These are phyloP conservation scores for Chymomyza procnemis DNA, from an alignment of 2,888 invertebrate genomes.

Conservation along the genomic window DNA sequence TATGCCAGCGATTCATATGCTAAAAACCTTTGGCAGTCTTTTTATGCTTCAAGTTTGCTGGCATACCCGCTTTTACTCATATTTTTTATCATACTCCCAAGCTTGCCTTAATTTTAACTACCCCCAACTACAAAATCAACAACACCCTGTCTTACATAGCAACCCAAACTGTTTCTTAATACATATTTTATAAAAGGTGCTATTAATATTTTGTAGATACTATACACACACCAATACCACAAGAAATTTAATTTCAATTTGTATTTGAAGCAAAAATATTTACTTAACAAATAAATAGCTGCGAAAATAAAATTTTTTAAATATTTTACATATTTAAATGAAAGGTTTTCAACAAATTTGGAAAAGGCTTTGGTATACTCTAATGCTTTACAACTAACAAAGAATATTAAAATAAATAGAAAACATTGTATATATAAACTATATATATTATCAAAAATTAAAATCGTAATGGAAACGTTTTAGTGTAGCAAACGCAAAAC, in stretches of 20 bases:
- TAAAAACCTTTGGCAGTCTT: no score
- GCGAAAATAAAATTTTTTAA: conserved; percentile 16
- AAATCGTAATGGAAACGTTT: conserved; percentile 36
- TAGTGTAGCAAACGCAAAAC: conserved; percentile 35
- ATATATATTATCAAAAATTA: background rate
- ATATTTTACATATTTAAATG: conserved; percentile 9
- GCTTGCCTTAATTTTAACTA: background rate
- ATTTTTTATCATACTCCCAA: background rate
- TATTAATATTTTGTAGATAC: conserved; percentile 57
- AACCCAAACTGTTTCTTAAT: background rate
- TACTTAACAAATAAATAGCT: background rate
- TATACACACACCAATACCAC: conserved; percentile 15
- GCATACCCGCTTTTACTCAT: no score
- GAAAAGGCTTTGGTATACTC: conserved; percentile 79
- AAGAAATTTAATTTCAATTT: conserved; percentile 22
- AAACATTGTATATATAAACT: conserved; percentile 19
- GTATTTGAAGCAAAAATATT: conserved; percentile 18
- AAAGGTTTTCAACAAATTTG: conserved; percentile 57
- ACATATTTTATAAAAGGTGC: conserved; percentile 48
- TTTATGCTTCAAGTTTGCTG: no score
- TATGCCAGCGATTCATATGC: no score
- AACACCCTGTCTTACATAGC: background rate
- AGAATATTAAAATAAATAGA: conserved; percentile 12
- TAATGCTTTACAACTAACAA: conserved; percentile 77
- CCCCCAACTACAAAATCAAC: background rate